These are phyloP conservation scores for Aurelia aurita DNA, from an alignment of 30 jellyfish, hydroid and myxozoan genomes.

Conservation along the genomic window DNA sequence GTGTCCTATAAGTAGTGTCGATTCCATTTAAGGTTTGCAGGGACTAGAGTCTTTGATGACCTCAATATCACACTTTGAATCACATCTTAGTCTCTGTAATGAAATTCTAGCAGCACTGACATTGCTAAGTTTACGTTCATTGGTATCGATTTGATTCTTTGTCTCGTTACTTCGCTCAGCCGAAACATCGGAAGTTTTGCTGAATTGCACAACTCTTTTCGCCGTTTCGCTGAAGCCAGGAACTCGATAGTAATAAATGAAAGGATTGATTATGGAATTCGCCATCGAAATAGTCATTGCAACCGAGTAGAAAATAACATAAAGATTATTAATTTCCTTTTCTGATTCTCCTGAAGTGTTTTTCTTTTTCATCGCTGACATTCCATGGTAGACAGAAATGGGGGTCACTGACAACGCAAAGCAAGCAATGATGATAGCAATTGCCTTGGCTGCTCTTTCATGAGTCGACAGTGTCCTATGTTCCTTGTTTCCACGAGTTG, in stretches of 20 bases:
- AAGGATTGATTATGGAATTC: constrained; percentile 46
- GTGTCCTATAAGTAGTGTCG: no score
- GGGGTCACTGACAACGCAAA: constrained; percentile 40
- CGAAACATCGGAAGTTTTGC: neutral
- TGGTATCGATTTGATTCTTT: neutral
- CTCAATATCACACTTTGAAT: no score
- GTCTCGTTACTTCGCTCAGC: neutral
- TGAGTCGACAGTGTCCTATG: constrained; percentile 15
- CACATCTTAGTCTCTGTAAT: no score
- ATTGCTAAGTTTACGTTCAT: no score
- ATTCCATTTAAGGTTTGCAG: no score
- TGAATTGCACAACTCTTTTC: constrained; percentile 14
- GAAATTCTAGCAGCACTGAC: no score
- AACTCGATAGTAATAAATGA: constrained; percentile 33
- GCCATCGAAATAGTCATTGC: constrained; percentile 45
- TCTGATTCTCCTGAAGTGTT: no score
- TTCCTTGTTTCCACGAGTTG: neutral
- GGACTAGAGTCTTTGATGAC: no score
- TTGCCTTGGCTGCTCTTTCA: constrained; percentile 50
- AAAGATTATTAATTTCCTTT: neutral
- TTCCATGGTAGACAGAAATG: constrained; percentile 25
- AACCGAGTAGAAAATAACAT: constrained; percentile 11
- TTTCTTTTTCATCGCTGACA: constrained; percentile 8
- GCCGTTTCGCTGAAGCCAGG: constrained; percentile 54
- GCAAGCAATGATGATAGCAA: constrained; percentile 14